Conservation (phyloP, 2,113 vertebrate species). For the Zosterops japonicus region DNA sequence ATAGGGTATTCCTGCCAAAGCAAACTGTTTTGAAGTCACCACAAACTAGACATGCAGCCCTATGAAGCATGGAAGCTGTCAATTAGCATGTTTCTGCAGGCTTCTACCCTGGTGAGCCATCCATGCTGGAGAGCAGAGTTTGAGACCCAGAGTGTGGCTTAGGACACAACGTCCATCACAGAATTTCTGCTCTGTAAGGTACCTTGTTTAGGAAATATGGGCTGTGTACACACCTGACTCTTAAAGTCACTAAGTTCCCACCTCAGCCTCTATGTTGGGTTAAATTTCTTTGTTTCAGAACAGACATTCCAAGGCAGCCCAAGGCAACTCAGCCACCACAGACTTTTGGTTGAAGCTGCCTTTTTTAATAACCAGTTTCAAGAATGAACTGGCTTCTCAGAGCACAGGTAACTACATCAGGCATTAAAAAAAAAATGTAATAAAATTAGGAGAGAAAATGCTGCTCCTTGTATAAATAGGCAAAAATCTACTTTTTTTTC, state of each 20-base stretch:
- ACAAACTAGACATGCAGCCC: not conserved
- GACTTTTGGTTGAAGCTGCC: not conserved
- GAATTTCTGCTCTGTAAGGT: not conserved
- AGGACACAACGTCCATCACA: not conserved
- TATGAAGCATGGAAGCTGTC: accelerated
- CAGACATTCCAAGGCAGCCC: not conserved
- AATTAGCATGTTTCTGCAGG: not conserved
- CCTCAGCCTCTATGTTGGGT: not conserved
- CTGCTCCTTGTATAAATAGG: not conserved
- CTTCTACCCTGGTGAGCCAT: not conserved
- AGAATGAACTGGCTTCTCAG: not conserved
- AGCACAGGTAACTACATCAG: not conserved
- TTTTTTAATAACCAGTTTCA: not conserved
- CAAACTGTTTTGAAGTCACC: not conserved
- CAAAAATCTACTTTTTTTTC: not conserved
- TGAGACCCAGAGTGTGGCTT: not conserved
- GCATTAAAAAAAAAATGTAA: not conserved
- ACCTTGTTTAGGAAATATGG: not conserved
- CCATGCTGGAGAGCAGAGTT: not conserved
- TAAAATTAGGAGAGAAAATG: not conserved
- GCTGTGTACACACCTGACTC: not conserved
- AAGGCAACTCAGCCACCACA: not conserved
- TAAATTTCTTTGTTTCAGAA: not conserved
- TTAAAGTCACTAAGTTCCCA: not conserved
- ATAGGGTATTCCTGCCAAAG: not conserved